Base-by-base conservation (phyloP, 2,113 vertebrate genomes). In the Myrmophylax atrothorax region DNA sequence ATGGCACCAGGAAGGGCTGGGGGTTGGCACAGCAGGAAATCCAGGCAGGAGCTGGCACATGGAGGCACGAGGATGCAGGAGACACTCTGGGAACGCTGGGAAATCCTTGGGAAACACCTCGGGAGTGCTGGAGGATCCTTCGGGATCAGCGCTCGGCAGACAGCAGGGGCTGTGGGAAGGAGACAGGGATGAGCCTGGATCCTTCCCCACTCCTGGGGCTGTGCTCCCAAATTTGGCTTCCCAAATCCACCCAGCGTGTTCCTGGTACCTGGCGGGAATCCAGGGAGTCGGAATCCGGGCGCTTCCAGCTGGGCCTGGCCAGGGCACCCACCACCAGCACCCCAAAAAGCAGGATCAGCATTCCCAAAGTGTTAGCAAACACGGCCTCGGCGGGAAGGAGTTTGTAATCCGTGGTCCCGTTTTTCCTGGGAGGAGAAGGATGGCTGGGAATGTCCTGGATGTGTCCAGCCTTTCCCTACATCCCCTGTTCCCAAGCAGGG, bases 321-420 rank as follows among this genome's bases (percentile, higher is more conserved):
- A 99, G 93, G 89, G 99, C 97, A 18, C 96, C 98, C 44, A 99
- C 94, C 69, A 99, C 98, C 35, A 99, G 96, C 93, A 99, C 72
- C 72, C 97, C 98, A 0, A 99, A 99, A 40, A 96, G 84, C 18
- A 99, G 87, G 28, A 99, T 98, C 64, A 99, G 64, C 86, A 99
- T 94, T 66, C 99, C 99, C 10, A 99, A 82, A 3, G 67, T 89
- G 85, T 99, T 99, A 60, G 97, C 99, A 11, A 99, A 97, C 53
- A 98, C 28, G 0, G 99, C 99, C 95, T 99, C 99, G 0, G 98
- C 28, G 0, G 99, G 99, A 55, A 99, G 98, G 14, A 16, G 76
- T 23, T 96, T 64, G 72, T 99, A 99, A 0, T 96, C 55, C 7
- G 7, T 73, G 1, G 97, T 97, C 74, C 22, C 73, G 4, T 95